Evolutionary conservation across 2,113 vertebrate species (phyloP).

Genomic region (Phyllopteryx taeniolatus): DNA sequence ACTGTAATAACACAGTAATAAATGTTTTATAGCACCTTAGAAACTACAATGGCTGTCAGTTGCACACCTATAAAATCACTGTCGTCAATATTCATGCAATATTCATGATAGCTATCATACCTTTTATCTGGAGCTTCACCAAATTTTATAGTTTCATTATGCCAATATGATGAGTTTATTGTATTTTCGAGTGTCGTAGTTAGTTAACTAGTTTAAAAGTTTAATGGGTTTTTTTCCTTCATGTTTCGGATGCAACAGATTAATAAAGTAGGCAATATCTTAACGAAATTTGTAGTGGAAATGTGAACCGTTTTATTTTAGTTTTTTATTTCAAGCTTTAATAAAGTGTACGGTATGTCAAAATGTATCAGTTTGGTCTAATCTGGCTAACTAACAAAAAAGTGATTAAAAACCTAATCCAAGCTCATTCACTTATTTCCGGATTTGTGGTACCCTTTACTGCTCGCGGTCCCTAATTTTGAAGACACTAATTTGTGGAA

Average conservation of each 20-base stretch:
- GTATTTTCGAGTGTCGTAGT: no score
- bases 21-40: background rate
- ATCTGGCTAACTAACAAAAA: background rate
- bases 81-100: no score
- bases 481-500: conserved; percentile 6
- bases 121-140: no score
- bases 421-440: background rate
- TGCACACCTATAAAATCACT: background rate
- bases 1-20: background rate
- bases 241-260: no score
- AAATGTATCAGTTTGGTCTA: background rate
- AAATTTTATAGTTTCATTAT: no score
- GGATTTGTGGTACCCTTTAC: background rate
- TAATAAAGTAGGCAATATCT: background rate
- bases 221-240: no score
- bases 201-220: no score
- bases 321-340: background rate
- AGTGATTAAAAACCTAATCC: background rate
- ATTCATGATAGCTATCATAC: no score
- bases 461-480: conserved; percentile 7
- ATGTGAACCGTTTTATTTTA: background rate
- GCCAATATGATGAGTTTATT: no score
- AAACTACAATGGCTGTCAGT: background rate
- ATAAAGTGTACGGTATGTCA: background rate
- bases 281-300: background rate